Evolutionary conservation across 2,888 invertebrate genomes (phyloP).

Genomic region (Macrosoma leucophasiata): DNA sequence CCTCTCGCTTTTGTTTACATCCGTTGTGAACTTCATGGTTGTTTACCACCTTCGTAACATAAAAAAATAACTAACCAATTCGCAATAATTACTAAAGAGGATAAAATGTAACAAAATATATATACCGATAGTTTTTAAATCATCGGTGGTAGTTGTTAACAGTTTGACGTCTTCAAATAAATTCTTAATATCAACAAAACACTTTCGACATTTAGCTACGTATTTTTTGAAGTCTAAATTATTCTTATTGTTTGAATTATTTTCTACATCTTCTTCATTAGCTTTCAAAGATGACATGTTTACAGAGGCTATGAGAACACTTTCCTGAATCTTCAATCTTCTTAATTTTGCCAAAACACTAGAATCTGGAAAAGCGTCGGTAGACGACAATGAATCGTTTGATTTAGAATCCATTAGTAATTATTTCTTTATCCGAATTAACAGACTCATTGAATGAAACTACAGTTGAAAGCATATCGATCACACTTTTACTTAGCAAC

Average conservation of each 20-base stretch:
- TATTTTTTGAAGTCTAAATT: constrained; percentile 32
- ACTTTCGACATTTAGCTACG: constrained; percentile 32
- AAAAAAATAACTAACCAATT: too few relatives aligned
- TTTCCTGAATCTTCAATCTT: constrained; percentile 59
- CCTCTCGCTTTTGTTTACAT: too few relatives aligned
- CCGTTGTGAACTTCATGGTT: too few relatives aligned
- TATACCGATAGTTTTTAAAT: constrained; percentile 40
- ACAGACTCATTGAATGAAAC: not conserved
- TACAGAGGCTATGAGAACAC: constrained; percentile 36
- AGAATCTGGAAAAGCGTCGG: constrained; percentile 13
- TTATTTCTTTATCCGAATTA: not conserved
- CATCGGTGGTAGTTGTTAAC: constrained; percentile 36
- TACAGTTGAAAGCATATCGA: constrained; percentile 1
- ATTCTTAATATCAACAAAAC: constrained; percentile 36
- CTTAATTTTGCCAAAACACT: constrained; percentile 41
- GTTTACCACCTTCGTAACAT: too few relatives aligned
- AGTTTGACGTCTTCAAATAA: constrained; percentile 47
- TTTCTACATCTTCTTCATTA: constrained; percentile 21
- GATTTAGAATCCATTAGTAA: not conserved
- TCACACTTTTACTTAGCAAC: constrained; percentile 6
- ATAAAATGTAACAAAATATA: too few relatives aligned
- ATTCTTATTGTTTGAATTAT: constrained; percentile 7
- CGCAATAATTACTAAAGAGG: too few relatives aligned
- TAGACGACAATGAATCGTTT: constrained; percentile 5
- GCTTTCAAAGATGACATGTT: constrained; percentile 26